Evolutionary conservation across 2,888 invertebrate genomes (phyloP), one percentile per base, ranked within the genome.

Genomic region (Hypolimnas misippus): DNA sequence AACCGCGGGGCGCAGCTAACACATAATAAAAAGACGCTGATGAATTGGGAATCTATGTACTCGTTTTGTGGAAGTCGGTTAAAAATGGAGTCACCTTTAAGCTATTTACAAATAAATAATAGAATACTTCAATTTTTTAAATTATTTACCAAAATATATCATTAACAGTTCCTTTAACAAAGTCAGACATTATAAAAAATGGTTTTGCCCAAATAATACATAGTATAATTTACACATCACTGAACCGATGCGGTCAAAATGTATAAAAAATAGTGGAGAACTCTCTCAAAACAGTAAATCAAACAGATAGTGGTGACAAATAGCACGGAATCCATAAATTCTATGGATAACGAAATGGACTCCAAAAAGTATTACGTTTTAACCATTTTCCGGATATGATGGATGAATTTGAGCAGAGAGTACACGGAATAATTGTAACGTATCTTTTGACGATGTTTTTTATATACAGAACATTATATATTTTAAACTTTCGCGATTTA

Each of bases 231-330:
- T n/a, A 38, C n/a, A 46, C 17, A 12, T 21, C 1, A 46, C 42
- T 42, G 42, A 17, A 1, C 44, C 12, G 35, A n/a, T 12, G 0
- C 17, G 16, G 7, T 2, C 4, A 12, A 40, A 40, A 40, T 8
- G 17, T 8, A 42, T 17, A 42, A 42, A 42, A 17, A 2, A 19
- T 46, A 19, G 17, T 46, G 21, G 21, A 21, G 21, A 1, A 12
- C 3, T 12, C 44, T 21, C 12, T 21, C 51, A 44, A 3, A 35
- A 16, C 16, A 33, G 29, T 62, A 62, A 62, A 62, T 62, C 62
- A 62, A 12, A 52, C 6, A 51, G 52, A 57, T 62, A 62, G 52
- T 38, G n/a, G 62, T 62, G 52, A 62, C 62, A 62, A 62, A 62
- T 46, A 53, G 57, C 35, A 33, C 42, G 29, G 12, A 21, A 57